Conservation (phyloP, 2,888 invertebrate genomes). For the Ophioninae sp. region DNA sequence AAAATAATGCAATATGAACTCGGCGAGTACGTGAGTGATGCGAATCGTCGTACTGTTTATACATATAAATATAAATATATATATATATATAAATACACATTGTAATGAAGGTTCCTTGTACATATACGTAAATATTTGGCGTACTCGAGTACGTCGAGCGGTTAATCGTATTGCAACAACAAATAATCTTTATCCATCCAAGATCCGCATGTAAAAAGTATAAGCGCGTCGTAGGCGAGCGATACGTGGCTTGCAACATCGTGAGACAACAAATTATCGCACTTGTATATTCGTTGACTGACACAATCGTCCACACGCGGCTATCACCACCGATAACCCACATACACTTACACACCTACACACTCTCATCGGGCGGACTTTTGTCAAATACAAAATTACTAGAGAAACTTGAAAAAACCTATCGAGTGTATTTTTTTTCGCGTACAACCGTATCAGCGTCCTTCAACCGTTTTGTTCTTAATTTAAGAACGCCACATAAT, state of each 20-base stretch:
- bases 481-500: background rate
- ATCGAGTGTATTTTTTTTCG: slow-evolving; percentile 35
- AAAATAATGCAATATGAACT: slow-evolving; percentile 54
- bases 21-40: slow-evolving; percentile 63
- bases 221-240: slow-evolving; percentile 67
- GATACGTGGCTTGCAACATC: slow-evolving; percentile 70
- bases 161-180: slow-evolving; percentile 53
- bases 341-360: slow-evolving; percentile 28
- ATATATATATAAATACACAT: slow-evolving; percentile 39
- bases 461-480: background rate
- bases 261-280: slow-evolving; percentile 67
- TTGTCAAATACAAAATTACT: slow-evolving; percentile 75
- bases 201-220: slow-evolving; percentile 67
- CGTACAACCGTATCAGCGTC: background rate
- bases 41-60: slow-evolving; percentile 67
- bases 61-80: slow-evolving; percentile 13
- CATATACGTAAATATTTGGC: slow-evolving; percentile 67
- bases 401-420: slow-evolving; percentile 62
- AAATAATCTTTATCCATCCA: slow-evolving; percentile 66
- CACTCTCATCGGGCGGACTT: slow-evolving; percentile 46
- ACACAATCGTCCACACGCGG: slow-evolving; percentile 64
- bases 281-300: slow-evolving; percentile 76
- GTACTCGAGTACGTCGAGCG: slow-evolving; percentile 56
- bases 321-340: slow-evolving; percentile 37
- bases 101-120: slow-evolving; percentile 69